Base-by-base conservation (phyloP, 2,113 vertebrate genomes). In the Labrus mixtus region DNA sequence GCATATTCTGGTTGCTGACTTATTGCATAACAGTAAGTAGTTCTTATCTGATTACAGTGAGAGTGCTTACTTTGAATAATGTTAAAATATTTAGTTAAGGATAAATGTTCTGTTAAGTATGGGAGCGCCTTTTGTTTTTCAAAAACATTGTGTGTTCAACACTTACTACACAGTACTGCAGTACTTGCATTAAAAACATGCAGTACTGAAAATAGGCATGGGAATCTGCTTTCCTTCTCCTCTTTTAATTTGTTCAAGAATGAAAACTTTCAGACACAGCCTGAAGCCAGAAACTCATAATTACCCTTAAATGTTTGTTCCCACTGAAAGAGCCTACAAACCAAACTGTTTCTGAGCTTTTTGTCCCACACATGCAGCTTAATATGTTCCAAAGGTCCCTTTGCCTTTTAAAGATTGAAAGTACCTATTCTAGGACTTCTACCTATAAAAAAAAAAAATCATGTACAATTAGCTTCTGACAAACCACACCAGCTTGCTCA, bases 301-400 rank as follows among this genome's bases (percentile, higher is more conserved):
- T 68, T 63, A 71, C 23, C 41, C 36, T 39, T 2, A 60, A 73
- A 76, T 64, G 57, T 61, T 74, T 82, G 46, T 56, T 77, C 1
- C 57, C 25, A 43, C 33, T 56, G 5, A 53, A 61, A 64, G n/a
- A 74, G 60, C 54, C 74, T 76, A 81, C 68, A 79, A 73, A 79
- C 48, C 51, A 17, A 63, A 53, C 50, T 61, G 13, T 37, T 66
- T 39, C 23, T 16, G 20, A 29, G 43, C 48, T 36, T 62, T 72
- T 66, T 43, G 20, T 67, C 48, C 10, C 1, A 59, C 43, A 68
- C 17, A 48, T 48, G 17, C 68, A 62, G 23, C 51, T 53, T 81
- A 69, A 87, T 72, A 51, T 11, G 70, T 85, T 69, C 70, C 80
- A 87, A 75, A 82, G 70, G 70, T 17, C 45, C 43, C 29, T 68